Conservation (phyloP, 2,797 vertebrate genomes). For the Coreius guichenoti region DNA sequence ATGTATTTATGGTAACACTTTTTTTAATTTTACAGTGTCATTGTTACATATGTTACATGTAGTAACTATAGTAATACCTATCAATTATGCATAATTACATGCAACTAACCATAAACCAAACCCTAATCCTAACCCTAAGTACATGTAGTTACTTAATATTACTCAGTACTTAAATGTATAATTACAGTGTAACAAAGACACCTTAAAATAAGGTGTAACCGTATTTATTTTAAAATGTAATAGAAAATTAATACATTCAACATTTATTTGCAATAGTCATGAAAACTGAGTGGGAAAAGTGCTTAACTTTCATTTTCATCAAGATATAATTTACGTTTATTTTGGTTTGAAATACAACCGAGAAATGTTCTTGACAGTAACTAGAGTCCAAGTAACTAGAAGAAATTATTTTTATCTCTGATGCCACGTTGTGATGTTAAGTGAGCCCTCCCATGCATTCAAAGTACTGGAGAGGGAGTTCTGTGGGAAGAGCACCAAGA, state of each 20-base stretch:
- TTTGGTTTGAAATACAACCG: neutral
- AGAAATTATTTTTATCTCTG: slow-evolving; percentile 65
- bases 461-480: slow-evolving; percentile 56
- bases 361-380: neutral
- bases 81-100: too few relatives aligned
- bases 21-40: too few relatives aligned
- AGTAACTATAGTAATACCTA: too few relatives aligned
- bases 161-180: too few relatives aligned
- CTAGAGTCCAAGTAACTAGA: neutral
- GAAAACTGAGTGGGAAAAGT: neutral
- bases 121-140: too few relatives aligned
- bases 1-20: too few relatives aligned
- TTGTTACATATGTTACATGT: too few relatives aligned
- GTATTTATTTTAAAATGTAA: neutral
- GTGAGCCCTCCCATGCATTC: slow-evolving; percentile 71
- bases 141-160: too few relatives aligned
- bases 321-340: neutral
- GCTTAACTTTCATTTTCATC: neutral
- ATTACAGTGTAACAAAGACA: too few relatives aligned
- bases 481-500: slow-evolving; percentile 23
- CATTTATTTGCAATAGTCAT: neutral
- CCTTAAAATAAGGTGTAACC: too few relatives aligned
- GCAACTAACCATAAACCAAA: too few relatives aligned
- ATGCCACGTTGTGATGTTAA: slow-evolving; percentile 81
- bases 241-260: neutral